Evolutionary conservation across 2,797 vertebrate genomes (phyloP), one percentile per base, ranked within the genome.

Genomic region (Microctenopoma stevenorrisi): DNA sequence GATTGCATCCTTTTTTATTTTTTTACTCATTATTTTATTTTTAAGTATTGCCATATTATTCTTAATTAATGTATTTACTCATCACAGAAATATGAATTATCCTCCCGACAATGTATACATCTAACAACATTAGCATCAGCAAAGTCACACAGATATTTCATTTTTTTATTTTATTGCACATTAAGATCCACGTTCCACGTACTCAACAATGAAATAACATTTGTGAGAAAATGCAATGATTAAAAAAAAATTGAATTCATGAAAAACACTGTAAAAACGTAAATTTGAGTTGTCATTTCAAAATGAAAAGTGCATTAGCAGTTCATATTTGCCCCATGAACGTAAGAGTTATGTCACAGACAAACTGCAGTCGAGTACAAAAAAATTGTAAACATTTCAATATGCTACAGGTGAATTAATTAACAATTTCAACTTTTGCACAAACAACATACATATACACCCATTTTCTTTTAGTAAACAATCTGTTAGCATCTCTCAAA

Each of bases 241-340:
- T 22, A 22, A 56, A 47, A 78, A 83, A 5, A 25, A 56, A 25
- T 12, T 3, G 0, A 6, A 59, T 46, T 61, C 5, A 46, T 43
- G 53, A 74, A 55, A 74, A 74, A 74, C 57, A 43, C 35, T 5
- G 2, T 2, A 37, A 66, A 76, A 63, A 66, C 4, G 68, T 57
- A 0, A 48, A 66, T 49, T 59, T 43, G 5, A 65, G 47, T 49
- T 1, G 12, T 74, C 2, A 55, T 56, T 79, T 78, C 2, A 75
- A 77, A 88, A 86, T 47, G 4, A 86, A 80, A 87, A 83, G 84
- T 90, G 86, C 89, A 83, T 89, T 80, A 51, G 82, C 30, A 68
- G 52, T 81, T 69, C 22, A 64, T 37, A 50, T 82, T 83, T 81
- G 43, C 64, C 80, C 72, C 71, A 28, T 12, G 8, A 69, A 72